Evolutionary conservation across 2,113 vertebrate genomes (phyloP).

Genomic region (Serilophus lunatus): DNA sequence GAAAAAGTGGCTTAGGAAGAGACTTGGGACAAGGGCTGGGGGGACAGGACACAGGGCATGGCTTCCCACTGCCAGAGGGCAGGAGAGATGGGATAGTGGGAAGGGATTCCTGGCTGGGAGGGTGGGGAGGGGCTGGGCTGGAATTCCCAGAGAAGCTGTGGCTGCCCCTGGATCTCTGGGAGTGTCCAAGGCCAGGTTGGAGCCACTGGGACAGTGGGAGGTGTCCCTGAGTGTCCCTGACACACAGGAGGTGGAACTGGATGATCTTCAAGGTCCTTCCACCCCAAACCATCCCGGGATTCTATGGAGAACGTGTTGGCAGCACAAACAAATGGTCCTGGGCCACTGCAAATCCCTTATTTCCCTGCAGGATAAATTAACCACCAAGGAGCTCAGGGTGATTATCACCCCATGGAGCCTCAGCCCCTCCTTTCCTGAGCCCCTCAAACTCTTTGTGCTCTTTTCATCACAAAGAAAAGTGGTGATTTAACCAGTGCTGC

Average conservation of each 20-base stretch:
- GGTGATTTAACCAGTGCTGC: neutral
- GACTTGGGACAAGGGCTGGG: no score
- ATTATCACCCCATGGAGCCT: neutral
- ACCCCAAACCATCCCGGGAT: rapidly evolving
- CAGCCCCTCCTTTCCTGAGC: neutral
- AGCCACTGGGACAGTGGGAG: rapidly evolving
- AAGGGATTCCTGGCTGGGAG: no score
- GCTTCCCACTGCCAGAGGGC: no score
- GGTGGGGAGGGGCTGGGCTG: no score
- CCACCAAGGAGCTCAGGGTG: neutral
- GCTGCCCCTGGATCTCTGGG: neutral
- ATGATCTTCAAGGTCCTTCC: neutral
- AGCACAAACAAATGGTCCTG: rapidly evolving
- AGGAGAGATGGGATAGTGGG: no score
- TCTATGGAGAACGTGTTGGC: neutral
- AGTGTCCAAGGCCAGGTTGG: neutral
- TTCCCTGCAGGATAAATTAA: rapidly evolving
- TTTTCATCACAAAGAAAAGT: neutral
- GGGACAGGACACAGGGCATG: no score
- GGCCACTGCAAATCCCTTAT: neutral
- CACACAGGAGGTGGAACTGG: neutral
- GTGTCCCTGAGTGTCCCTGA: neutral
- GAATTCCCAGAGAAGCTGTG: neutral
- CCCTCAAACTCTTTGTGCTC: neutral
- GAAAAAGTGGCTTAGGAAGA: neutral